These are phyloP conservation scores for Rhadinocentrus ornatus DNA, from an alignment of 2,797 vertebrate genomes.

Conservation along the genomic window DNA sequence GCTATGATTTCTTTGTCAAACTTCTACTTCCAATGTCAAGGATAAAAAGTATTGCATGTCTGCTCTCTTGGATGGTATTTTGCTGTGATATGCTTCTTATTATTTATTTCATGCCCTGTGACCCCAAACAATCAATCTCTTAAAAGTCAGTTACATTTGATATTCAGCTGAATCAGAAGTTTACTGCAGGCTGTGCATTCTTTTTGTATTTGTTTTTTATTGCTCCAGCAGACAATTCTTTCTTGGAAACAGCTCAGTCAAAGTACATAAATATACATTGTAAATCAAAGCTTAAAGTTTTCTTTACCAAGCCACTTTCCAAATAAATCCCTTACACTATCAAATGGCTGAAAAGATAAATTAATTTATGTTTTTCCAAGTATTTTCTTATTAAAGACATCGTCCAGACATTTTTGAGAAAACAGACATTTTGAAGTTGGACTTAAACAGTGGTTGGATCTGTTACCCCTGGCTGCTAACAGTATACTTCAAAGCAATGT, in stretches of 20 bases:
- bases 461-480: conserved; percentile 26
- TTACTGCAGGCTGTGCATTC: not conserved
- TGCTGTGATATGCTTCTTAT: conserved; percentile 16
- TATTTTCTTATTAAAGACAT: conserved; percentile 24
- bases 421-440: conserved; percentile 21
- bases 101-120: conserved; percentile 2
- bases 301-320: conserved; percentile 23
- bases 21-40: not conserved
- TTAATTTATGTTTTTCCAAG: conserved; percentile 30
- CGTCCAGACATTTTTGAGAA: conserved; percentile 12
- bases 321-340: conserved; percentile 22
- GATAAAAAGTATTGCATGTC: not conserved
- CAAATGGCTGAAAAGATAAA: conserved; percentile 14
- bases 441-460: conserved; percentile 16
- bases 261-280: conserved; percentile 23
- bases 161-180: conserved; percentile 10
- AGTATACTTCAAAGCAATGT: conserved; percentile 22
- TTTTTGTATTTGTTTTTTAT: conserved; percentile 12
- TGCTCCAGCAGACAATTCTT: conserved; percentile 1
- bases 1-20: conserved; percentile 14
- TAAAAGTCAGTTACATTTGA: conserved; percentile 1
- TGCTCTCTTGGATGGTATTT: not conserved
- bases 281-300: conserved; percentile 29
- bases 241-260: conserved; percentile 6
- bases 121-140: conserved; percentile 5